Evolutionary conservation across 2,113 vertebrate species (phyloP), one percentile per base, ranked within the genome.

Genomic region (Sylvia atricapilla): DNA sequence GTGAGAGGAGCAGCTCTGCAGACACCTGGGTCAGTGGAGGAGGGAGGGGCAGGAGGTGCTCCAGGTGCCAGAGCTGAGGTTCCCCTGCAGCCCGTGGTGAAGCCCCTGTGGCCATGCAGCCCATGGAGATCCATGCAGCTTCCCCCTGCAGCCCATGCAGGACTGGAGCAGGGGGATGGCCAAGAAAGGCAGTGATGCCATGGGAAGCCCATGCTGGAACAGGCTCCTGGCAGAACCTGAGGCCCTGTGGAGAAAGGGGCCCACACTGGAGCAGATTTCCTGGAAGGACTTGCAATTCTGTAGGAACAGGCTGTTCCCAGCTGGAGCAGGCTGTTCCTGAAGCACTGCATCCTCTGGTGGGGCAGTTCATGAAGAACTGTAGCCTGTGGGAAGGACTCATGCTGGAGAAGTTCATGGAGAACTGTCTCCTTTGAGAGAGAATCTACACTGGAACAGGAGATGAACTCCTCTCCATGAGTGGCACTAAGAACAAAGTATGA

Each of bases 221-320:
- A 64, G 35, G 14, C 5, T 56, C 4, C 49, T 27, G 21, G 7
- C 25, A 64, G 43, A 4, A 35, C 58, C 43, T 15, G 14, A 24
- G 50, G 15, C 17, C 8, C 35, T 21, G 18, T 49, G 43, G 49
- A 22, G 41, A 17, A 8, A 49, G 21, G 27, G 23, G 14, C 12
- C 11, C 21, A 8, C 2, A 9, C 5, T 10, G 31, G 17, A 64
- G 8, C 3, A 0, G 25, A 3, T 30, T 70, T 55, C 15, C 41
- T 56, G 56, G 41, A 41, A 31, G 23, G 24, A 41, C 22, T 28
- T 47, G 13, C 2, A 13, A 14, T 13, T 28, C 19, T 9, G 5
- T 24, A 24, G 22, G 21, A 39, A 10, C 24, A n/a, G n/a, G n/a
- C n/a, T n/a, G n/a, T n/a, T n/a, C 8, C n/a, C 23, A 2, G 7